phyloP scores from a whole-genome alignment of 1,140 invertebrate genomes.

The Trachymyrmex septentrionalis region DNA sequence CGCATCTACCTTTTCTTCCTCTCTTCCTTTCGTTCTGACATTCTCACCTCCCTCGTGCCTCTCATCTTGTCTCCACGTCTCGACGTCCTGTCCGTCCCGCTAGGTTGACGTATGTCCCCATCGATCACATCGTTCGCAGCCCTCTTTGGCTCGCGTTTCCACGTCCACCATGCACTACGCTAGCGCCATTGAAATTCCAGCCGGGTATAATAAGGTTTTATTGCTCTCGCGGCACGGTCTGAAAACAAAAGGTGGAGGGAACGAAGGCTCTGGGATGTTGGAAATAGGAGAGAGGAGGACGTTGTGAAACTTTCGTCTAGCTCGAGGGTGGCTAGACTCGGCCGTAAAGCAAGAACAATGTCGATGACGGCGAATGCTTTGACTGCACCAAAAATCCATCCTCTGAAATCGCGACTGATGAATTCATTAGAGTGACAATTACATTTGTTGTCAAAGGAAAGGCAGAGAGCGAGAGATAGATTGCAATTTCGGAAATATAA shows the following conservation, averaged over 20 bases:
- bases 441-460: conserved; percentile 1
- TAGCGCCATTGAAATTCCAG: conserved; percentile 77
- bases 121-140: conserved; percentile 75
- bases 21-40: conserved; percentile 66
- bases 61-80: conserved; percentile 72
- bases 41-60: conserved; percentile 70
- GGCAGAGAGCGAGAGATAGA: neutral
- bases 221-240: conserved; percentile 71
- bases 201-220: conserved; percentile 76
- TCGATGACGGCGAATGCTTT: conserved; percentile 14
- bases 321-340: conserved; percentile 3
- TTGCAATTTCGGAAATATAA: neutral
- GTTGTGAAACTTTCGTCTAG: conserved; percentile 56
- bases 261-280: conserved; percentile 39
- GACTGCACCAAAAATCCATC: conserved; percentile 8
- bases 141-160: conserved; percentile 70
- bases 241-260: conserved; percentile 69
- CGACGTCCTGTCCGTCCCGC: conserved; percentile 70
- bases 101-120: conserved; percentile 77
- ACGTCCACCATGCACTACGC: conserved; percentile 73
- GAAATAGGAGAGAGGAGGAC: conserved; percentile 11
- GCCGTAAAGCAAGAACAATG: conserved; percentile 30
- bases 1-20: conserved; percentile 60
- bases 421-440: neutral
- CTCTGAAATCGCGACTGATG: neutral